Base-by-base conservation (phyloP, 1,140 invertebrate genomes). In the Drosophila ficusphila region DNA sequence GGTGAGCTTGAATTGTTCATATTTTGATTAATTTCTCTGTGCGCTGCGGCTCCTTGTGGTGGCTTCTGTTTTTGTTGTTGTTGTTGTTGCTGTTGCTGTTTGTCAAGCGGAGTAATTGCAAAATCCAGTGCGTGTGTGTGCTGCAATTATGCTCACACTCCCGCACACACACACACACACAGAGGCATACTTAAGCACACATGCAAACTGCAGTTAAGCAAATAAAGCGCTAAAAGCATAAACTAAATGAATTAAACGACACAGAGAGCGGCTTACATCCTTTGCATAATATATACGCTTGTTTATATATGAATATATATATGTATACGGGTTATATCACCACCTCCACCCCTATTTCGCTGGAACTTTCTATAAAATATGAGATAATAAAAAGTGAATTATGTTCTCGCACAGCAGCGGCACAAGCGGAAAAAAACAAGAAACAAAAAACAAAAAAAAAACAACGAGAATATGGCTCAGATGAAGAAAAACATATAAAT, bases 351-450 rank as follows among this genome's bases (percentile, higher is more conserved):
- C 27, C 38, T 9, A 23, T 29, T 38, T 41, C 16, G 18, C 58
- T 53, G 21, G 23, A 60, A 72, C 46, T 61, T 70, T 77, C 42
- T 65, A 49, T 67, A 49, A 67, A 83, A 83, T 83, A 83, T 79
- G 79, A 85, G 76, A 83, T 85, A 85, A 83, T 83, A 83, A 83
- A 83, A 83, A 83, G 79, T 83, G 81, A 83, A 83, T 83, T 83
- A 83, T 83, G 79, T 58, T 72, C 75, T 47, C 42, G 56, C 58
- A 56, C 68, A 62, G 57, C 49, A 21, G 49, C 23, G 18, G 19
- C 25, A 14, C 34, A 12, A 48, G 33, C 42, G 23, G 25, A 33
- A 39, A 19, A 60, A 25, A 53, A 25, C 4, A 23, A 34, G 19
- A 36, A 57, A 38, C n/a, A n/a, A 2, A 14, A 23, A 8, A 14